Evolutionary conservation across 1,140 invertebrate species (phyloP), one percentile per base, ranked within the genome.

Genomic region (Aethina tumida): DNA sequence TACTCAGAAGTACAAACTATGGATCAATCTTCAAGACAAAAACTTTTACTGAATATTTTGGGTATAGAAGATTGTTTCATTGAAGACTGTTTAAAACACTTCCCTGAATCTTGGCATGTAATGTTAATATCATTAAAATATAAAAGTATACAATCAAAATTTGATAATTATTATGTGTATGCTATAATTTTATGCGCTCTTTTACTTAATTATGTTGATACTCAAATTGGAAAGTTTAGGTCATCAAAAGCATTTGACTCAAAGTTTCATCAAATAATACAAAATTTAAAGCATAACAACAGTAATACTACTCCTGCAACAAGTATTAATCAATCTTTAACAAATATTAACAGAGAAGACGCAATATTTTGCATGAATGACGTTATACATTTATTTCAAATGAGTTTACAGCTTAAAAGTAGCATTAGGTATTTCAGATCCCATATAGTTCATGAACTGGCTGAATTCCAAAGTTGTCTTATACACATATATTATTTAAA

Each of bases 391-490:
- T 71, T 77, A 58, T 82, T 81, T 56, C 63, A 75, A 51, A 64
- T 79, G 31, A 67, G 77, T 53, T 56, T 69, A 28, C 69, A 71
- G 47, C 58, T 83, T 22, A 62, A 60, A 35, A 62, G 55, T 21
- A 73, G 70, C 53, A 68, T 69, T 1, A 77, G 75, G 52, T 64
- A 68, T 35, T 84, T 71, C 62, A 70, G 74, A 30, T 49, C 64
- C 4, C 63, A 53, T 16, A 67, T 73, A 30, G 63, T 86, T 27
- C 80, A 85, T 51, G 58, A 57, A n/a, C 82, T 80, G 58, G 70
- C 78, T 1, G 71, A 82, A 56, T 79, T 84, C 62, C 83, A 87
- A 57, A 72, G 68, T 58, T 75, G 75, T 47, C 56, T 81, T 13
- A 68, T 63, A 24, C 68, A 79, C 31, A 53, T 72, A 1, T 72